Evolutionary conservation across 2,888 invertebrate genomes (phyloP), one percentile per base, ranked within the genome.

Genomic region (Eustalomyia histrio): DNA sequence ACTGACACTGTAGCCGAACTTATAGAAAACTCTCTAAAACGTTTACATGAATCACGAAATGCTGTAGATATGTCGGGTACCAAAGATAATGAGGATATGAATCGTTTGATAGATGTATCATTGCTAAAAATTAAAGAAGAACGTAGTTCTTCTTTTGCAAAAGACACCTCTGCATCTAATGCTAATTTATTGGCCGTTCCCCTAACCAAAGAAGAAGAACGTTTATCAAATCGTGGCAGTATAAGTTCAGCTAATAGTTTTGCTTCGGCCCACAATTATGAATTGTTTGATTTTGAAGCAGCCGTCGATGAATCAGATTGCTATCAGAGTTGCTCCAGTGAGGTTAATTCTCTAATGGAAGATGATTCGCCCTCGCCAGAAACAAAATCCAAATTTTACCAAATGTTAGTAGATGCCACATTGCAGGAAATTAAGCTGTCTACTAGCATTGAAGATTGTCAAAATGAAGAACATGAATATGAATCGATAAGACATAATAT

Each of bases 391-490:
- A 95, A 94, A 87, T 94, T 95, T 90, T 95, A 95, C 88, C 94
- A 95, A 89, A 92, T 95, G 91, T 87, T 95, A 78, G 94, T 94
- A 29, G 94, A 95, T 86, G 93, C 94, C 76, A 93, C 94, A 4
- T 89, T 94, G 75, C 93, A 94, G 79, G 94, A 95, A 87, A 93
- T 94, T 65, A 93, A 94, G 86, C 92, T 92, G 81, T 91, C 93
- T 57, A 93, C 93, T 69, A 93, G 92, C 80, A 91, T 91, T 29
- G 89, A 89, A 5, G 93, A 93, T 83, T 16, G 83, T 5, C 92
- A 93, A 82, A 93, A 94, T 85, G 94, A 94, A 87, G 94, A 94
- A 88, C 95, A 95, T 89, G 94, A 94, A 86, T 95, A 95, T 85
- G 95, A 95, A 88, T 94, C 94, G 69, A 94, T 95, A 82, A 91